These are phyloP conservation scores for Varanus komodoensis DNA, from an alignment of 2,113 vertebrate genomes.

Conservation along the genomic window DNA sequence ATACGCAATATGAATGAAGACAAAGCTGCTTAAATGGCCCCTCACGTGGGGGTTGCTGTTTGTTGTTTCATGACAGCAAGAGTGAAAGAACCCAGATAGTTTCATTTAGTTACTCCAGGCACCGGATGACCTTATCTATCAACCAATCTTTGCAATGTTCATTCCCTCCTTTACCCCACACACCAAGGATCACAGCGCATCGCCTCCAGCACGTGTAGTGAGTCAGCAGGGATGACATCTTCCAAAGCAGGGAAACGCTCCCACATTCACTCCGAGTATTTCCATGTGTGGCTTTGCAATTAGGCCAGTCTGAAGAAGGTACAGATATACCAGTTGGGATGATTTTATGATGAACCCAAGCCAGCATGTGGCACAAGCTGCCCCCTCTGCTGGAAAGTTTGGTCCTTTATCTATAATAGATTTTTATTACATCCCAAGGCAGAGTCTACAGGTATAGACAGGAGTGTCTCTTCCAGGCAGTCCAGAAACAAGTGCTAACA, in stretches of 20 bases:
- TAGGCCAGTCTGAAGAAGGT: neutral
- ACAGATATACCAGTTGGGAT: neutral
- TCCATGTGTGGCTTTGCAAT: neutral
- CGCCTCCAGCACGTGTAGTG: slow-evolving; percentile 47
- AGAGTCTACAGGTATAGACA: neutral
- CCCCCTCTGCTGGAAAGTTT: neutral
- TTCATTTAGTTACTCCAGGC: slow-evolving; percentile 60
- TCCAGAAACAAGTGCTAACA: neutral
- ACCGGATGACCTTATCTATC: slow-evolving; percentile 70
- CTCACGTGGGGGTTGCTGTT: neutral
- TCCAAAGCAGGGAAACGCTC: neutral
- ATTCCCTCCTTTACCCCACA: slow-evolving; percentile 13
- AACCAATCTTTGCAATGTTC: slow-evolving; percentile 52
- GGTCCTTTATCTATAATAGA: neutral
- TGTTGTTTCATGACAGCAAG: neutral
- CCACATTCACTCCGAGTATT: neutral
- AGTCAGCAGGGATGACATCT: slow-evolving; percentile 53
- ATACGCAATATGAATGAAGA: neutral
- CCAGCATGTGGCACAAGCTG: neutral
- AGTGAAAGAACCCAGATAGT: slow-evolving; percentile 52
- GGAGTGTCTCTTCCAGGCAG: too few relatives aligned
- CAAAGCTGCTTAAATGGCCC: slow-evolving; percentile 1
- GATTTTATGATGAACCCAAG: neutral
- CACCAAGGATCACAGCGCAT: slow-evolving; percentile 41
- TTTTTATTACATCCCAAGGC: neutral